Evolutionary conservation across 2,888 invertebrate species (phyloP).

Genomic region (Ennomos fuscantarius): DNA sequence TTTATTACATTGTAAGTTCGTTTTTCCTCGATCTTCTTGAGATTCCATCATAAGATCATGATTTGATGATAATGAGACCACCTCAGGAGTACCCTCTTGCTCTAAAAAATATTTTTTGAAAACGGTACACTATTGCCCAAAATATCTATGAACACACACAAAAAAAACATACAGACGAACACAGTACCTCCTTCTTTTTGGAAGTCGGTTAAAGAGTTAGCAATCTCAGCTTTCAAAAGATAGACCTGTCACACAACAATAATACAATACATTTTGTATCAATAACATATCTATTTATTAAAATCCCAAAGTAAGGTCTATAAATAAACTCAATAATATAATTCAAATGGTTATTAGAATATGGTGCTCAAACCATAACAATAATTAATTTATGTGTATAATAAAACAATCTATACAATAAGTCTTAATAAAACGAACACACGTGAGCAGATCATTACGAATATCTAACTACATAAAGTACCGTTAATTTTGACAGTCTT

Average conservation of each 20-base stretch:
- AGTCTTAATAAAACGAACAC: conserved; percentile 37
- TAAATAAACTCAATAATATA: conserved; percentile 42
- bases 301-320: conserved; percentile 56
- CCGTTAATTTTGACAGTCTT: conserved; percentile 22
- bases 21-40: too few relatives aligned
- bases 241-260: background rate
- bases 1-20: too few relatives aligned
- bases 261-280: conserved; percentile 26
- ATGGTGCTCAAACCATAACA: conserved; percentile 23
- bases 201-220: background rate
- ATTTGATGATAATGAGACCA: too few relatives aligned
- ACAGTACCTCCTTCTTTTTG: too few relatives aligned
- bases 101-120: too few relatives aligned
- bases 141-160: too few relatives aligned
- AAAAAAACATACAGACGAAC: too few relatives aligned
- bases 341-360: conserved; percentile 26
- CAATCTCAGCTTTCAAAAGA: background rate
- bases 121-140: too few relatives aligned
- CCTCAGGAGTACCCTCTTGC: too few relatives aligned
- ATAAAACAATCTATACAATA: conserved; percentile 32
- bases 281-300: conserved; percentile 62
- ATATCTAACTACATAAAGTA: conserved; percentile 19
- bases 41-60: too few relatives aligned
- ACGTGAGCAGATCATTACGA: conserved; percentile 29
- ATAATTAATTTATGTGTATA: conserved; percentile 20